phyloP scores from a whole-genome alignment of 2,888 invertebrate species.

The Carterocephalus palaemon region DNA sequence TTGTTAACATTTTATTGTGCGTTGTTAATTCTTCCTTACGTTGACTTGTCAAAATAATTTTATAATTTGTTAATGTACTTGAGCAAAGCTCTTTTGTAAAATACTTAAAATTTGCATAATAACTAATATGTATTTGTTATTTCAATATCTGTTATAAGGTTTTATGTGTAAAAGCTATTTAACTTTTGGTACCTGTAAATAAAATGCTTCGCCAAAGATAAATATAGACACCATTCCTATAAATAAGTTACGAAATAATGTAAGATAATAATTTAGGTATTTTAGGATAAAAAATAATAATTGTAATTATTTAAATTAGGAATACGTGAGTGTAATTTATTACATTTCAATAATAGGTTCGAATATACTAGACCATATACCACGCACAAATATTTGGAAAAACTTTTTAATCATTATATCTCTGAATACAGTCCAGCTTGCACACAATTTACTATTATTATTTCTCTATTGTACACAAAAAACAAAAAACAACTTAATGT shows the following conservation, averaged over 20 bases:
- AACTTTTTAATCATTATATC: constrained; percentile 33
- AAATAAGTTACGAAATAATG: constrained; percentile 42
- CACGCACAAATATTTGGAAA: constrained; percentile 55
- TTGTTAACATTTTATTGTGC: constrained; percentile 35
- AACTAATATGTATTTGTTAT: constrained; percentile 16
- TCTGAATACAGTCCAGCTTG: constrained; percentile 25
- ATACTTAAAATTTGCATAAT: constrained; percentile 13
- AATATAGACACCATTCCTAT: constrained; percentile 51
- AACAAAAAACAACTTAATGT: too few relatives aligned
- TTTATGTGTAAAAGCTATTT: too few relatives aligned
- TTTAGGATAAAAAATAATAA: constrained; percentile 20
- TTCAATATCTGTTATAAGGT: constrained; percentile 3
- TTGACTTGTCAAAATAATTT: constrained; percentile 16
- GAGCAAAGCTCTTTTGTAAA: constrained; percentile 17
- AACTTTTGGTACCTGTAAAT: constrained; percentile 49
- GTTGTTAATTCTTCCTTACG: constrained; percentile 29
- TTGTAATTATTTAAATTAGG: constrained; percentile 23
- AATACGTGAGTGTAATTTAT: constrained; percentile 30
- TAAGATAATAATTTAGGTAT: constrained; percentile 26
- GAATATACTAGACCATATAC: constrained; percentile 38
- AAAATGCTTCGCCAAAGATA: constrained; percentile 65
- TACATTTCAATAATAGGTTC: constrained; percentile 35
- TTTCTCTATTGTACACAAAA: too few relatives aligned
- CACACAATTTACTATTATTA: constrained; percentile 15
- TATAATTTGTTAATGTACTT: constrained; percentile 15